Base-by-base conservation (phyloP, 2,888 invertebrate species). In the Apotomis betuletana region DNA sequence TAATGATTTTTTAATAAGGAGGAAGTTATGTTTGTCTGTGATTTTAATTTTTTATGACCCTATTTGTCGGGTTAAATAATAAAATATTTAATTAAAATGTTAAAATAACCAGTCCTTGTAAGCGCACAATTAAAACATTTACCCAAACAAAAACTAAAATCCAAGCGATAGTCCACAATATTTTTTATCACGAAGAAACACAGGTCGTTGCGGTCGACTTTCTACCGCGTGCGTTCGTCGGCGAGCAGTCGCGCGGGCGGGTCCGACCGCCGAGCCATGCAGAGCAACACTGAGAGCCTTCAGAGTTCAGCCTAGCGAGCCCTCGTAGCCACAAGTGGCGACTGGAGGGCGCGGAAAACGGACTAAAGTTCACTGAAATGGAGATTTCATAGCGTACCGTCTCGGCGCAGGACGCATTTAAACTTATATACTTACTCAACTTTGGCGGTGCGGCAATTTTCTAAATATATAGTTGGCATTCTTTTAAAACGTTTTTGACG, bases 191-290 rank as follows among this genome's bases (percentile, higher is more conserved):
- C 67, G 61, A 61, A 38, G 27, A 41, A 41, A 54, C 65, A 70
- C 59, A 44, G 55, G 9, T 15, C 54, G 65, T 75, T 74, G 74
- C 78, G 78, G 82, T 81, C 76, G 79, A 81, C 81, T 81, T 82
- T 83, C 80, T 81, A 85, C 79, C 80, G 83, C 81, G 80, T 79
- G 80, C 80, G 81, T 78, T 69, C 51, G 68, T 62, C 63, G 67
- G 52, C 44, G 63, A 61, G 27, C 51, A 63, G 74, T 75, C 74
- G 69, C 76, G 76, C 69, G 70, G 63, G 58, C 72, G 70, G 61
- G 78, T 87, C 83, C 84, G 83, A 52, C 77, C 81, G 67, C 82
- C 77, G 69, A 65, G 84, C 86, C 86, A 79, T 79, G 74, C 77
- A 80, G 75, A 80, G 77, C 74, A 80, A 79, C 80, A 88, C 88